phyloP scores from a whole-genome alignment of 2,113 vertebrate genomes.

The Tachysurus fulvidraco region DNA sequence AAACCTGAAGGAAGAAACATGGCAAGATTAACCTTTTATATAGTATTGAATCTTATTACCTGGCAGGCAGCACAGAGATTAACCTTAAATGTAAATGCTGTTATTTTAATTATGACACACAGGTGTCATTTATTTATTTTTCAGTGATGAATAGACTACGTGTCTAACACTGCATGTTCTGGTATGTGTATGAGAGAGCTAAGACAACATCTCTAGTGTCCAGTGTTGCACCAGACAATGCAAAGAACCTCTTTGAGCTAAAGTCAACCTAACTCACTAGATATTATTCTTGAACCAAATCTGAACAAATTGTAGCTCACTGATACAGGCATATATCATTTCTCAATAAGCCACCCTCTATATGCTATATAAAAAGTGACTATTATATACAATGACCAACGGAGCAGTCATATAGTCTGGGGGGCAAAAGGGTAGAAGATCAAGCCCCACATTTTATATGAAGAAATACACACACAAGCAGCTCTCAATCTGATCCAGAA shows the following conservation, averaged over 20 bases:
- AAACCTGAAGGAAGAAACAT: not conserved
- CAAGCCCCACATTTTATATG: too few species aligned
- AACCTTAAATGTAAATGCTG: not conserved
- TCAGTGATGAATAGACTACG: not conserved
- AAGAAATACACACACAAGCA: not conserved
- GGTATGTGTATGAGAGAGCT: not conserved
- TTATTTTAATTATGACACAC: not conserved
- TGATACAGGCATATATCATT: not conserved
- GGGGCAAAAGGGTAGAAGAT: not conserved
- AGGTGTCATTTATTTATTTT: not conserved
- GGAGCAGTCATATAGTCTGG: not conserved
- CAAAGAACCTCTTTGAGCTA: not conserved
- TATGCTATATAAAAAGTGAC: not conserved
- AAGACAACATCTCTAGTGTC: not conserved
- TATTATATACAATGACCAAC: not conserved
- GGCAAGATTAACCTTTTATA: not conserved
- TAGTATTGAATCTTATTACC: too few species aligned
- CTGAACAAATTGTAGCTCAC: not conserved
- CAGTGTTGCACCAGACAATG: not conserved
- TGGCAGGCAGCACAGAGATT: not conserved
- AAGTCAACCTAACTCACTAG: not conserved
- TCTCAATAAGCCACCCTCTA: not conserved
- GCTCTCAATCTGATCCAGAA: not conserved
- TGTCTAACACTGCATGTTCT: not conserved
- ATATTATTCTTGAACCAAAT: not conserved